These are phyloP conservation scores for Hystrix brachyura DNA, from an alignment of 2,113 vertebrate genomes.

Conservation along the genomic window DNA sequence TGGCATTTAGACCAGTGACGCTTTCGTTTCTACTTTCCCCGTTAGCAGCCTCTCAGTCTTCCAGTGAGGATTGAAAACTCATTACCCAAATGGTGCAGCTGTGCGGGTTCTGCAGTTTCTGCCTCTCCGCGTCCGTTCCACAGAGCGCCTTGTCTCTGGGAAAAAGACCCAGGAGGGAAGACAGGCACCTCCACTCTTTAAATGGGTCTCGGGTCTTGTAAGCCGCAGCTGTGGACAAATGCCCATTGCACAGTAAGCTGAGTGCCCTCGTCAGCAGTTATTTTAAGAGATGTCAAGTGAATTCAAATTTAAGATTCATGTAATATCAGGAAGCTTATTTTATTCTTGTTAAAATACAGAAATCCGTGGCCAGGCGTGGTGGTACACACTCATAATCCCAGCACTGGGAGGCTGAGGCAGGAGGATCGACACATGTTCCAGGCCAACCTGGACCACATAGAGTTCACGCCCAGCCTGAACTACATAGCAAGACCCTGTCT, in stretches of 20 bases:
- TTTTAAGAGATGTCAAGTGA: background rate
- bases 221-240: background rate
- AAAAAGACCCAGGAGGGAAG: background rate
- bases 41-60: background rate
- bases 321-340: background rate
- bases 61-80: slow-evolving; percentile 52
- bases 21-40: slow-evolving; percentile 13
- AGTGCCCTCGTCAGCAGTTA: background rate
- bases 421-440: background rate
- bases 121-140: background rate
- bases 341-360: background rate
- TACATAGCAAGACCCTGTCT: background rate
- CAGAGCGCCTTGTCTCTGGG: slow-evolving; percentile 17
- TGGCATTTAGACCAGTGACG: too few species aligned
- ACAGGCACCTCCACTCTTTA: background rate
- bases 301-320: slow-evolving; percentile 15
- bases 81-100: slow-evolving; percentile 38
- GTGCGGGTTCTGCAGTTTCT: slow-evolving; percentile 6
- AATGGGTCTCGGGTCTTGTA: background rate
- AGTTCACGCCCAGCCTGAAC: background rate
- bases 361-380: too few species aligned
- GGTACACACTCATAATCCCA: background rate
- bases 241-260: background rate
- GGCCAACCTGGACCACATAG: too few species aligned
- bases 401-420: background rate